Base-by-base conservation (phyloP, 2,113 vertebrate genomes). In the Psilopsiagon aymara region DNA sequence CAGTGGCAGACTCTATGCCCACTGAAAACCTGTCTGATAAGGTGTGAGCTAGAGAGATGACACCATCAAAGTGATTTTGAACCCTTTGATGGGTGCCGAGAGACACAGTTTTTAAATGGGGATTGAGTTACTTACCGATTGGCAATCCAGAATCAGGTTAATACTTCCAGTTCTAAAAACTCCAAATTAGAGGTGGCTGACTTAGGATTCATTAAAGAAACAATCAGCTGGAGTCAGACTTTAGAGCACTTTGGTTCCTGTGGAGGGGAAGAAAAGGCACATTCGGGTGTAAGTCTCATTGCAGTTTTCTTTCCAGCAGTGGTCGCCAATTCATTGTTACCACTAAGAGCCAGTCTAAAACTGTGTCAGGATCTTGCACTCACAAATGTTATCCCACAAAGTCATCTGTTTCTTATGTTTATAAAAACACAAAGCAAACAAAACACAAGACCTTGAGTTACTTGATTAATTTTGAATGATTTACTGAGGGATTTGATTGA, bases 201-300 rank as follows among this genome's bases (percentile, higher is more conserved):
- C 44, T 83, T 94, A 96, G 59, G 90, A 94, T 83, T 96, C 55
- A 89, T 97, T 97, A 23, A 80, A 96, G 97, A 94, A 80, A 13
- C 76, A 93, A 82, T 95, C 77, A 89, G 35, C 21, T 95, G 46
- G 86, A 90, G 33, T 90, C 46, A 87, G 78, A 35, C 76, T 94
- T 97, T 43, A 83, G 43, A 96, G 59, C 4, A 2, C 35, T 82
- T n/a, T 31, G 17, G 29, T 80, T 94, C 82, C 73, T 39, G 49
- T 68, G 24, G 49, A 82, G 47, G 71, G 35, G 29, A 63, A 67
- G 57, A 90, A 88, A 85, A 95, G 12, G 16, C 24, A 41, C 5
- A 5, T 86, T 70, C 55, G 13, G 2, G 33, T 89, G 5, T 77
- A 74, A 67, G 51, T 78, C 64, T 9, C 82, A 17, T 31, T 31